Evolutionary conservation across 2,797 vertebrate genomes (phyloP), one percentile per base, ranked within the genome.

Genomic region (Scomberomorus guttatus): DNA sequence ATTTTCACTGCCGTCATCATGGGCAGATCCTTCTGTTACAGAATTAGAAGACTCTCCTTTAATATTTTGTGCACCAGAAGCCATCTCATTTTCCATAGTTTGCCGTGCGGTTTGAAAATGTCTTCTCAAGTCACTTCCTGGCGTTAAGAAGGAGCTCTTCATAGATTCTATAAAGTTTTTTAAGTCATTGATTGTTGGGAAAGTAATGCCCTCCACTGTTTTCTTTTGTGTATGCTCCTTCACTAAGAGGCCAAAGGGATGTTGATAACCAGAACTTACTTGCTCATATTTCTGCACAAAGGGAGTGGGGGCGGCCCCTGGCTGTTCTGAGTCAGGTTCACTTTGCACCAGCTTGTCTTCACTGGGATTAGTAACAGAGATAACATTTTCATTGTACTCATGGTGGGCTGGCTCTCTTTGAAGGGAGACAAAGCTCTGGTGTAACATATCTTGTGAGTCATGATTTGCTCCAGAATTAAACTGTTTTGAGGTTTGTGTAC

Each of bases 61-160:
- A 2, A 39, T 20, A 42, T 57, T 65, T 29, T 63, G 4, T 54
- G 52, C 25, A 37, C 46, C 32, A 56, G 46, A 29, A 44, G 27
- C 42, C 3, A 63, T 10, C 25, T 70, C 5, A 1, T 67, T 71
- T 59, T 78, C 27, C 10, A 84, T 24, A 5, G 39, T 68, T 34
- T 80, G 65, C 20, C 1, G 34, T 39, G 77, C 80, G 0, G 82
- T 90, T 86, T 90, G 72, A 58, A 92, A 92, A 65, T 82, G 62
- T 60, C 2, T 51, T 1, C 27, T 54, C 15, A 39, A 2, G 63
- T 81, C 75, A 64, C 57, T 73, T 60, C 84, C 85, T 75, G 90
- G 88, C 10, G 2, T 83, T 27, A 93, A 72, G 48, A 75, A 91
- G 15, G 88, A 85, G 25, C 3, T 78, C 73, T 90, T 92, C 85